Percentiles rank a stretch among this genome's conserved stretches.
These are phyloP conservation scores for Zaprionus camerounensis DNA, from an alignment of 1,140 invertebrate species.

Conservation along the genomic window DNA sequence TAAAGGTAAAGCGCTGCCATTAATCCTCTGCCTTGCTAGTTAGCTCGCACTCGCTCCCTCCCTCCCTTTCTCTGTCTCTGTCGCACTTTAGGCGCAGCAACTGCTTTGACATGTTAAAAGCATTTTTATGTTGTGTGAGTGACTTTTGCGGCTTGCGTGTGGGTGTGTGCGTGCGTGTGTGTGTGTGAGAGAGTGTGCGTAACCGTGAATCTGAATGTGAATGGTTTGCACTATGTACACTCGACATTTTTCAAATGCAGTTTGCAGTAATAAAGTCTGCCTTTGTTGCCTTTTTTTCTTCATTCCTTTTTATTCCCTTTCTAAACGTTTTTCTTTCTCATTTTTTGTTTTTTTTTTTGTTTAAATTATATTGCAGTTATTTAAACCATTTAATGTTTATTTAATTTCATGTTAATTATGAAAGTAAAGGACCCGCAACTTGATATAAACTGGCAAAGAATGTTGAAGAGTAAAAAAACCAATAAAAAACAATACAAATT, in stretches of 20 bases:
- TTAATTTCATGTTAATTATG: constrained; percentile 72
- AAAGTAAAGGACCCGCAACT: constrained; percentile 11
- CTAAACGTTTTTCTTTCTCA: constrained; percentile 38
- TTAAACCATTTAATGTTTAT: constrained; percentile 75
- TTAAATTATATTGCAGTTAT: constrained; percentile 63
- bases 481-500: constrained; percentile 1
- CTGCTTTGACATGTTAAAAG: constrained; percentile 82
- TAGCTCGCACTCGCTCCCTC: not conserved
- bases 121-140: constrained; percentile 75
- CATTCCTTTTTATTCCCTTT: constrained; percentile 22
- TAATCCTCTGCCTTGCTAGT: constrained; percentile 68
- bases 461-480: constrained; percentile 9
- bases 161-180: constrained; percentile 5
- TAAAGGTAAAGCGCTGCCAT: constrained; percentile 65
- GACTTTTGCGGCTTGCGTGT: constrained; percentile 67
- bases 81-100: constrained; percentile 49
- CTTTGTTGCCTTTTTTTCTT: constrained; percentile 26
- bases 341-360: constrained; percentile 47
- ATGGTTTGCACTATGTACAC: constrained; percentile 39
- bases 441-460: constrained; percentile 21
- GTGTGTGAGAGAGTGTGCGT: constrained; percentile 15
- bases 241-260: constrained; percentile 17
- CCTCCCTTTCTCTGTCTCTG: not conserved
- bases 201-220: constrained; percentile 40
- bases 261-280: not conserved